These are phyloP conservation scores for Lasioglossum albipes DNA, from an alignment of 1,140 invertebrate genomes.

Conservation along the genomic window DNA sequence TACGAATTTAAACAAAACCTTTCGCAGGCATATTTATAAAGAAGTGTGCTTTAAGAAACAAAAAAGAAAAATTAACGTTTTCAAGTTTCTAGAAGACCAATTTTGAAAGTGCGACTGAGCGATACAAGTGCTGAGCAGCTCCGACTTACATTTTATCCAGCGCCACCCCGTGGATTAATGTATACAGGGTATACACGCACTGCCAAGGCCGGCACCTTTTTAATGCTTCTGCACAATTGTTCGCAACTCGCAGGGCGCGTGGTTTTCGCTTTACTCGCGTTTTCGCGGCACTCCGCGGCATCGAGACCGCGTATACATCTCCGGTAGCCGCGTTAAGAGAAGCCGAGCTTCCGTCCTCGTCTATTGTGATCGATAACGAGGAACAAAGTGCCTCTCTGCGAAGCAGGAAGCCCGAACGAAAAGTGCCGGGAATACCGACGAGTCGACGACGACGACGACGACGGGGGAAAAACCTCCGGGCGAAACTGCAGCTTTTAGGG, in stretches of 20 bases:
- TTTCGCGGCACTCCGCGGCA: not conserved
- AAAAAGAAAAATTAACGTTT: no score
- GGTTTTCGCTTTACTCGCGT: not conserved
- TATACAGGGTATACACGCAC: no score
- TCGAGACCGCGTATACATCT: slow-evolving; percentile 9
- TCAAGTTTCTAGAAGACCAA: no score
- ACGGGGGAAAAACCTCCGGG: slow-evolving; percentile 12
- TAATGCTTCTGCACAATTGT: slow-evolving; percentile 22
- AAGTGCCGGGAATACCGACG: slow-evolving; percentile 23
- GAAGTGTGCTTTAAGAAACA: no score
- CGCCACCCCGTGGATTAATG: not conserved
- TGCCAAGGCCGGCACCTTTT: slow-evolving; percentile 17
- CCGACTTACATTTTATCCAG: not conserved
- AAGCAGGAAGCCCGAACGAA: slow-evolving; percentile 25
- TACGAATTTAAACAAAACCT: no score
- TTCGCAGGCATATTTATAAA: no score
- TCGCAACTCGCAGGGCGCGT: not conserved
- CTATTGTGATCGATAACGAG: slow-evolving; percentile 50
- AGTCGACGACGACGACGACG: not conserved
- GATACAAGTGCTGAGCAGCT: no score
- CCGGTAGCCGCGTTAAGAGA: slow-evolving; percentile 10
- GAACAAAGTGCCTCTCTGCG: slow-evolving; percentile 42
- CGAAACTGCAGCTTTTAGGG: slow-evolving; percentile 30
- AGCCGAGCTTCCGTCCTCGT: not conserved
- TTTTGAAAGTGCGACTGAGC: no score